Evolutionary conservation across 2,888 invertebrate species (phyloP), one percentile per base, ranked within the genome.

Genomic region (Sminthurinus aureus): DNA sequence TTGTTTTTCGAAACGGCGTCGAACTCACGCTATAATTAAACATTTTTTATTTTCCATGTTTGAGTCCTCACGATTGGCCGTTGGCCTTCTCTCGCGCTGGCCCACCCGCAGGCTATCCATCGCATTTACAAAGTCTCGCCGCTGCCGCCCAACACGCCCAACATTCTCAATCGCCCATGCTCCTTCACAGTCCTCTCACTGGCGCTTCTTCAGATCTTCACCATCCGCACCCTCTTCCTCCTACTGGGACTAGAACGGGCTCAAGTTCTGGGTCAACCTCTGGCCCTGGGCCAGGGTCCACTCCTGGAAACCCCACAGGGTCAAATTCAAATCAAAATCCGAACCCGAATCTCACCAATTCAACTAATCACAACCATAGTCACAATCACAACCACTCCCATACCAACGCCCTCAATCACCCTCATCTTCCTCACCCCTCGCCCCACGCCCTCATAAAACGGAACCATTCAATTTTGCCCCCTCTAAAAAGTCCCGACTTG

Each of bases 61-160:
- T 88, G 26, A 86, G 85, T 81, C 86, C 87, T 2, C 88, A 88
- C 38, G 88, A 88, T 81, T 88, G 88, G 88, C 87, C 88, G 12
- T 77, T 88, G 77, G 85, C 87, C n/a, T 82, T 88, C 0, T 84
- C 86, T 4, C 85, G 83, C 51, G 81, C 85, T 15, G 86, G 85
- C 38, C 81, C 84, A 22, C 84, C 84, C 64, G 85, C 84, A 71
- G 86, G 86, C 13, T 87, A 88, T 66, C 87, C 88, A 18, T 85
- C 88, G 0, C 87, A 88, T 75, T 82, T 88, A 24, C 87, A 87
- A 66, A 86, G 87, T 4, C 79, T 87, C 15, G 87, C 88, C 0
- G 79, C 86, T 0, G 84, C 87, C 0, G 83, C 88, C 9, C 66
- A 79, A 0, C 76, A 91, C 95, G 84, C 85, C 8, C 66, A 78